Conservation (phyloP, 1,140 invertebrate species). For the Spodoptera frugiperda region DNA sequence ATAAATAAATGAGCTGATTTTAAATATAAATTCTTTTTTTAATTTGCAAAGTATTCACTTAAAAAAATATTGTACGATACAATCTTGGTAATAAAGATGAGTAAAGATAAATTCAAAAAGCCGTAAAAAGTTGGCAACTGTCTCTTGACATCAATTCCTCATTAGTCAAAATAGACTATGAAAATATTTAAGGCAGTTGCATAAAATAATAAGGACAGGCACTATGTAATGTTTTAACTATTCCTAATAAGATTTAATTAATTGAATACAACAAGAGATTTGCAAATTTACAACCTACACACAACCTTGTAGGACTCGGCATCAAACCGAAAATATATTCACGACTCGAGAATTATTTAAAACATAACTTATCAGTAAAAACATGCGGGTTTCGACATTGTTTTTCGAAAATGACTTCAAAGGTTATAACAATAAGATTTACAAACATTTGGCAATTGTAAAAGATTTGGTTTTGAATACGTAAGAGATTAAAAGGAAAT, state of each 20-base stretch:
- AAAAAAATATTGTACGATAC: too few species aligned
- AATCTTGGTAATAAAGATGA: too few species aligned
- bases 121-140: too few species aligned
- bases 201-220: not conserved
- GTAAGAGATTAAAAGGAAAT: too few species aligned
- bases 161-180: not conserved
- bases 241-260: slow-evolving; percentile 12
- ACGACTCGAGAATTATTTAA: slow-evolving; percentile 7
- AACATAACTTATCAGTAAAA: not conserved
- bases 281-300: slow-evolving; percentile 16
- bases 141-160: too few species aligned
- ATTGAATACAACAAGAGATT: not conserved
- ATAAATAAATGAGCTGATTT: too few species aligned
- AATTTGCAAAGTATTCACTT: too few species aligned
- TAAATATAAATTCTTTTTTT: too few species aligned
- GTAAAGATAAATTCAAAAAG: too few species aligned
- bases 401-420: not conserved
- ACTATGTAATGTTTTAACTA: not conserved
- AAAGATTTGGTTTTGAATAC: too few species aligned
- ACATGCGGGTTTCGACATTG: slow-evolving; percentile 10
- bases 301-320: not conserved
- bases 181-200: not conserved
- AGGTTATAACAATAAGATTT: not conserved
- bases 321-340: slow-evolving; percentile 6
- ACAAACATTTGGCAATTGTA: too few species aligned